phyloP scores from a whole-genome alignment of 2,113 vertebrate genomes.

The Cyprinus carpio region DNA sequence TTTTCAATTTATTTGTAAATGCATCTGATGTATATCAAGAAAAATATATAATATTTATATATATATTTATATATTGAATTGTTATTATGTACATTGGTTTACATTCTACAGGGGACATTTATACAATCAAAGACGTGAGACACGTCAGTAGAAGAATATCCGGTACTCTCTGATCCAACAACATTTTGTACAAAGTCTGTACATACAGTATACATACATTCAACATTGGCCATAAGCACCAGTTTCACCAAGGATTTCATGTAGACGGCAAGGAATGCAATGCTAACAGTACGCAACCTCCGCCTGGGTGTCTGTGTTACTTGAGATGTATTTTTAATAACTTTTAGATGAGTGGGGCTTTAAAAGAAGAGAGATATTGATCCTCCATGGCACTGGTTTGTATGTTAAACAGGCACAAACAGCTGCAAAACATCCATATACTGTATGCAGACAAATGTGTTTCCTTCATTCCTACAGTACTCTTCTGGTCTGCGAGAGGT shows the following conservation, averaged over 20 bases:
- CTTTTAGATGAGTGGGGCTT: background rate
- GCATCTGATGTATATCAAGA: constrained; percentile 88
- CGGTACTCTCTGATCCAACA: constrained; percentile 76
- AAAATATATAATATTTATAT: constrained; percentile 72
- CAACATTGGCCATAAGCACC: constrained; percentile 82
- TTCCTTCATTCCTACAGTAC: constrained; percentile 27
- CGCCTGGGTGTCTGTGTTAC: background rate
- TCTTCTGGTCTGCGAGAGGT: constrained; percentile 17
- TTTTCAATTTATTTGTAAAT: constrained; percentile 94
- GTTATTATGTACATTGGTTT: constrained; percentile 74
- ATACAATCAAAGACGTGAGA: constrained; percentile 72
- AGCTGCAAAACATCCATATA: background rate
- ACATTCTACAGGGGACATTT: constrained; percentile 65
- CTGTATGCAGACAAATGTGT: background rate
- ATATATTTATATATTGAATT: constrained; percentile 69
- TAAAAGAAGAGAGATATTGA: background rate
- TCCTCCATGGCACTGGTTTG: background rate
- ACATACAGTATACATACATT: constrained; percentile 89
- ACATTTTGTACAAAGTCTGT: constrained; percentile 68
- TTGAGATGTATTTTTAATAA: background rate
- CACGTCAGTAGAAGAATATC: constrained; percentile 84
- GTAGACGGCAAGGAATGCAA: constrained; percentile 83
- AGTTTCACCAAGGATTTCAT: constrained; percentile 76
- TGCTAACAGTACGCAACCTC: constrained; percentile 53
- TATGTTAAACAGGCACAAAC: constrained; percentile 29